phyloP scores from a whole-genome alignment of 1,140 invertebrate species.

The Metaphire vulgaris region DNA sequence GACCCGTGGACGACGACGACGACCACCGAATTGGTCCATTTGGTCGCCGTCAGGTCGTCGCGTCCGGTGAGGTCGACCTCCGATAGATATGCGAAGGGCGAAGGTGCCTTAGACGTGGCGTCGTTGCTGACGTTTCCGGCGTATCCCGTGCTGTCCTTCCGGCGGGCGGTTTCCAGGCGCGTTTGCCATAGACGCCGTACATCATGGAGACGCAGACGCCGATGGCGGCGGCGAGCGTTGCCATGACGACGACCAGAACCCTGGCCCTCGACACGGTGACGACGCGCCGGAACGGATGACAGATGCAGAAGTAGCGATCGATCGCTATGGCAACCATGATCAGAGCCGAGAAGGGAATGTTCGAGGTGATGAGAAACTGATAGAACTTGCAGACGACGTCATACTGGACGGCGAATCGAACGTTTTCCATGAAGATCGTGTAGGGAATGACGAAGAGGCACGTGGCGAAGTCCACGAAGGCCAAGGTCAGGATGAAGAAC shows the following conservation, averaged over 20 bases:
- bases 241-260: conserved; percentile 37
- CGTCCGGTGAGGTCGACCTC: too few species aligned
- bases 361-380: conserved; percentile 46
- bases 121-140: too few species aligned
- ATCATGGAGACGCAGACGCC: conserved; percentile 41
- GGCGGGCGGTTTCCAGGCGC: too few species aligned
- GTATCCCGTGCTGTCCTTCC: too few species aligned
- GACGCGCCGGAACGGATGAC: conserved; percentile 43
- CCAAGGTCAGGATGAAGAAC: conserved; percentile 46
- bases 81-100: too few species aligned
- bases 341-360: conserved; percentile 45
- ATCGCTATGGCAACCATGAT: conserved; percentile 50
- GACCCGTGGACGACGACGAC: too few species aligned
- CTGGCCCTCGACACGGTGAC: conserved; percentile 43
- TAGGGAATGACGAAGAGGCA: conserved; percentile 46
- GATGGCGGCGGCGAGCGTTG: conserved; percentile 36
- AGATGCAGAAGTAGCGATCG: conserved; percentile 50
- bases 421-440: conserved; percentile 40
- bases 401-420: conserved; percentile 27
- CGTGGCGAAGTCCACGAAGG: conserved; percentile 44
- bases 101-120: too few species aligned
- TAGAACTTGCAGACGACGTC: conserved; percentile 47
- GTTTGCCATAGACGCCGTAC: conserved; percentile 38
- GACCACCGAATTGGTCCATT: too few species aligned
- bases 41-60: too few species aligned